Conservation (phyloP, 2,888 invertebrate genomes). For the Oxyteleia sp. region DNA sequence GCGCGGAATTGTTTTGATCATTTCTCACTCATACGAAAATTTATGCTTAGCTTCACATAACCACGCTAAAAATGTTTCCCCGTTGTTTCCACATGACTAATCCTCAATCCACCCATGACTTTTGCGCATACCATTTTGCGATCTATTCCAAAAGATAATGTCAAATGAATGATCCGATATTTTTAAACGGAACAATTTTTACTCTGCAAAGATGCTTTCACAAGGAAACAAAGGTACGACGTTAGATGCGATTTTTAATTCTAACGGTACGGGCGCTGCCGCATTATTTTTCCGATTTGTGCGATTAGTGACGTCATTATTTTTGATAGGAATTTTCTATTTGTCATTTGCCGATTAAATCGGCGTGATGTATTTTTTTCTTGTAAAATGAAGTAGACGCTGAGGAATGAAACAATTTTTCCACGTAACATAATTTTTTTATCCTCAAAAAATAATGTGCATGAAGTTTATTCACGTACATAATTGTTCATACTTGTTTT, state of each 20-base stretch:
- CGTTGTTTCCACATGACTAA: slow-evolving; percentile 64
- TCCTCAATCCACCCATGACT: slow-evolving; percentile 56
- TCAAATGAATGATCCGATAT: slow-evolving; percentile 58
- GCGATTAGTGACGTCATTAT: slow-evolving; percentile 20
- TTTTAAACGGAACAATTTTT: slow-evolving; percentile 29
- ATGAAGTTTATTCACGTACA: too few species aligned
- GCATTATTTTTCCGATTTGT: neutral
- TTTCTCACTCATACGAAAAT: slow-evolving; percentile 53
- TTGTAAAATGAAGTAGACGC: too few species aligned
- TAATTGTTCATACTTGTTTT: too few species aligned
- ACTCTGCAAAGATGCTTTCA: slow-evolving; percentile 51
- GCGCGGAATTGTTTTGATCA: slow-evolving; percentile 42
- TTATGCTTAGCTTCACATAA: slow-evolving; percentile 52
- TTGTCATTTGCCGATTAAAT: slow-evolving; percentile 32
- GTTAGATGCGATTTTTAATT: slow-evolving; percentile 2
- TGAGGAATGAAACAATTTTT: too few species aligned
- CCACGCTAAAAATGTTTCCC: slow-evolving; percentile 41
- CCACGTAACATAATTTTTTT: too few species aligned
- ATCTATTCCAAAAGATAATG: slow-evolving; percentile 63
- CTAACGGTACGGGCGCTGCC: neutral
- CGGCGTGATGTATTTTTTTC: slow-evolving; percentile 15
- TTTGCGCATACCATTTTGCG: slow-evolving; percentile 54
- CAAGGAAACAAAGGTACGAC: slow-evolving; percentile 39
- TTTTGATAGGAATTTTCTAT: slow-evolving; percentile 7
- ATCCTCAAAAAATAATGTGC: too few species aligned